phyloP scores from a whole-genome alignment of 1,140 invertebrate species.

The Pseudomyrmex flavicornis region DNA sequence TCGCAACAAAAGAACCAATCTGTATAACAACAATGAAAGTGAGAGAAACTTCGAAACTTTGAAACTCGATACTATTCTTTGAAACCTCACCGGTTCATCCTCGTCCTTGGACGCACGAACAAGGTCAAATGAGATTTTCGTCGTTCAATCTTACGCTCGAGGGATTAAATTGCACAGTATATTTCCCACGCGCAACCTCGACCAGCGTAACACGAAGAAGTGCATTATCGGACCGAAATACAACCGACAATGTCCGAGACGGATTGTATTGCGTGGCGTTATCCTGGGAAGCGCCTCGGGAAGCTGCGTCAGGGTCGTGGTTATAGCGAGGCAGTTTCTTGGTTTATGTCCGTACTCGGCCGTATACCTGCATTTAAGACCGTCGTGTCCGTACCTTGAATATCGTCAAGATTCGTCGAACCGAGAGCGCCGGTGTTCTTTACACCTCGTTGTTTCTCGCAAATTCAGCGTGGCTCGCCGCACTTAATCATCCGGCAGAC shows the following conservation, averaged over 20 bases:
- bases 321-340: conserved; percentile 71
- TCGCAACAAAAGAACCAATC: background rate
- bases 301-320: conserved; percentile 54
- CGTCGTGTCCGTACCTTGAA: conserved; percentile 23
- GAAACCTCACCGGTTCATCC: background rate
- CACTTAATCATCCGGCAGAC: conserved; percentile 70
- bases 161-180: conserved; percentile 9
- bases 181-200: conserved; percentile 6
- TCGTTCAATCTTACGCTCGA: background rate
- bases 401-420: conserved; percentile 65
- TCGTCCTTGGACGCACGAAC: background rate
- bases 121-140: background rate
- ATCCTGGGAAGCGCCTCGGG: conserved; percentile 28
- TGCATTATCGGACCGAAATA: conserved; percentile 26
- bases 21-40: background rate
- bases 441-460: conserved; percentile 73
- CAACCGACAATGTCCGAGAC: conserved; percentile 22
- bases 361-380: conserved; percentile 64
- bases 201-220: conserved; percentile 2
- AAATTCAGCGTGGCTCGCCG: conserved; percentile 64
- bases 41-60: background rate
- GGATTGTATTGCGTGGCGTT: conserved; percentile 29
- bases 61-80: no score
- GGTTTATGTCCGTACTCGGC: conserved; percentile 61
- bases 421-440: conserved; percentile 61